A percentile compares a stretch with the other conserved stretches of the same genome.
Conservation (phyloP, 2,888 invertebrate genomes). For the Drosophila antonietae region DNA sequence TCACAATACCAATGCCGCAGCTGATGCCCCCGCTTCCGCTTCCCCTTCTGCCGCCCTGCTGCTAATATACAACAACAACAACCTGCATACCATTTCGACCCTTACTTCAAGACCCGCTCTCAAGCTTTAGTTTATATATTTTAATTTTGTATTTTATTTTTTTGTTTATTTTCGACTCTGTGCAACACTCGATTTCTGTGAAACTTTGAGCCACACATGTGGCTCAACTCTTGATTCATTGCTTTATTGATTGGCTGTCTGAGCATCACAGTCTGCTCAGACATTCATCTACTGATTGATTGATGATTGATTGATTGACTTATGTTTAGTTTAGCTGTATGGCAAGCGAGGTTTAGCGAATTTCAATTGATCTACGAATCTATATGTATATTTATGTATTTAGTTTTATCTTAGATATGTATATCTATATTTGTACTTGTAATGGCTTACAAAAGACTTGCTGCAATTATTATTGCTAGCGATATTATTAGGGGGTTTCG, state of each 20-base stretch:
- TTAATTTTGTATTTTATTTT: conserved; percentile 2
- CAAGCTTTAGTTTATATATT: conserved; percentile 2
- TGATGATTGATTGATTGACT: conserved; percentile 30
- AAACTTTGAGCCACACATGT: conserved; percentile 34
- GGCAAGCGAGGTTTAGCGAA: conserved; percentile 69
- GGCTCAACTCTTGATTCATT: conserved; percentile 5
- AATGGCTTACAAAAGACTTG: conserved; percentile 77
- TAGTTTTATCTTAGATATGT: conserved; percentile 50
- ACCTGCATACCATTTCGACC: conserved; percentile 10
- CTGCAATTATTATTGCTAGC: conserved; percentile 53
- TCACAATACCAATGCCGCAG: conserved; percentile 30
- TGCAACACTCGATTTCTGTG: conserved; percentile 59
- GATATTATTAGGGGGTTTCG: conserved; percentile 58
- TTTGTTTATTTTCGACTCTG: conserved; percentile 1
- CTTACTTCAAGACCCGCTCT: conserved; percentile 19
- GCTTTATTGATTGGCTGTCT: conserved; percentile 22
- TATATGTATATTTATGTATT: conserved; percentile 53
- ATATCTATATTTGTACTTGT: conserved; percentile 56
- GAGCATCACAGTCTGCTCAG: neutral
- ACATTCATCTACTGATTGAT: neutral
- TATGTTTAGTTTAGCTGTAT: conserved; percentile 65
- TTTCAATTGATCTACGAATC: conserved; percentile 46
- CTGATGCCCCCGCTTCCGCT: conserved; percentile 18
- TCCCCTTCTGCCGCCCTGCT: conserved; percentile 47
- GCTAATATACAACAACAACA: conserved; percentile 67